These are phyloP conservation scores for Phymorhynchus buccinoides DNA, from an alignment of 1,140 invertebrate genomes.

Conservation along the genomic window DNA sequence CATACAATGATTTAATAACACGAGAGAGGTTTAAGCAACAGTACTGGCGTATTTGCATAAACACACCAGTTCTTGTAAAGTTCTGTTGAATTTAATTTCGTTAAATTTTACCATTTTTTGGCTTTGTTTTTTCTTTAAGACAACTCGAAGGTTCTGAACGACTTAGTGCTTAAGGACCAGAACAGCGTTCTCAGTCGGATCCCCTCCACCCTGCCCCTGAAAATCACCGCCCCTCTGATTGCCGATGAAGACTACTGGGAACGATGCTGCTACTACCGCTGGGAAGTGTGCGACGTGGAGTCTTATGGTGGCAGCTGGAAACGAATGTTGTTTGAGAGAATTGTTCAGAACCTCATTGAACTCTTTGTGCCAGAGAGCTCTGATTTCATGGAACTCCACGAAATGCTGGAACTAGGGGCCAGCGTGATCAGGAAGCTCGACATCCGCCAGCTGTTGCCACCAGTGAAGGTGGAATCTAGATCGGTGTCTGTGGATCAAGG, in stretches of 20 bases:
- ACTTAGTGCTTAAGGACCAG: slow-evolving; percentile 67
- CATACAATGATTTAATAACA: too few species aligned
- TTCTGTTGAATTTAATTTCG: too few species aligned
- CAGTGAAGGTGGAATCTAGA: slow-evolving; percentile 69
- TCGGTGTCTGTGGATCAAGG: slow-evolving; percentile 68
- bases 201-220: slow-evolving; percentile 68
- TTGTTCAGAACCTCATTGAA: slow-evolving; percentile 72
- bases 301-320: slow-evolving; percentile 71
- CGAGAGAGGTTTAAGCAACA: too few species aligned
- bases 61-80: too few species aligned
- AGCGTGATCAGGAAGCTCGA: slow-evolving; percentile 70
- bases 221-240: slow-evolving; percentile 68
- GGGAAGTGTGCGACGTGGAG: slow-evolving; percentile 72
- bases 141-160: slow-evolving; percentile 69
- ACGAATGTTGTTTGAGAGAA: slow-evolving; percentile 73
- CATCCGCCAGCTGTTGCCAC: slow-evolving; percentile 71
- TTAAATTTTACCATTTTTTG: too few species aligned
- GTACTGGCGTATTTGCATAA: too few species aligned
- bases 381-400: slow-evolving; percentile 66
- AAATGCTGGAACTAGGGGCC: slow-evolving; percentile 65
- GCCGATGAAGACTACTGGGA: slow-evolving; percentile 74
- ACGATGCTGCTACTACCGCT: slow-evolving; percentile 70
- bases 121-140: slow-evolving; percentile 59
- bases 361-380: slow-evolving; percentile 72
- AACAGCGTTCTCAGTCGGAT: slow-evolving; percentile 69